Percentiles rank a stretch among this genome's conserved stretches.
Conservation (phyloP, 1,140 invertebrate species). For the Drosophila micromelanica region DNA sequence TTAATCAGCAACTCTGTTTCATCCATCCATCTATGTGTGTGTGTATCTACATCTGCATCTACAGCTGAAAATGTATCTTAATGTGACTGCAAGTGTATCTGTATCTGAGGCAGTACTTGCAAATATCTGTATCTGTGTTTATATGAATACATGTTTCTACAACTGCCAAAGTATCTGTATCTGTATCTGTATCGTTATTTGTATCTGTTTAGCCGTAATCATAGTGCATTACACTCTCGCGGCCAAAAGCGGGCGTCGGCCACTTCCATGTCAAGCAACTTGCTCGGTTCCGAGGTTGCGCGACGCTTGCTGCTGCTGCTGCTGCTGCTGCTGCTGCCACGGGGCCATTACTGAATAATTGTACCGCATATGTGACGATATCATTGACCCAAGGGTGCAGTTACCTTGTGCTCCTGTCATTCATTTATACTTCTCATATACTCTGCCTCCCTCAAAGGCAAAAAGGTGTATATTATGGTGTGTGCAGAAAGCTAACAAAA, state of each 20-base stretch:
- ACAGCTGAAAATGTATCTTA: not conserved
- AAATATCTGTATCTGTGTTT: not conserved
- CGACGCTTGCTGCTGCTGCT: not conserved
- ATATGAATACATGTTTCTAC: not conserved
- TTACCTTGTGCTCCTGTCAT: constrained; percentile 64
- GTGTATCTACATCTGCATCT: not conserved
- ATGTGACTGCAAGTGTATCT: not conserved
- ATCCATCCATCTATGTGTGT: not conserved
- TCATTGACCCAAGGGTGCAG: constrained; percentile 80
- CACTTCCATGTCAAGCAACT: constrained; percentile 76
- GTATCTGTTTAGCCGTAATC: constrained; percentile 37
- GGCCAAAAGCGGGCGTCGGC: constrained; percentile 32
- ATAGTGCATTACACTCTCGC: constrained; percentile 63
- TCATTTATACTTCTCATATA: not conserved
- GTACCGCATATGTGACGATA: constrained; percentile 36
- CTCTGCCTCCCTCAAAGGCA: not conserved
- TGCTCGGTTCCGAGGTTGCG: constrained; percentile 21
- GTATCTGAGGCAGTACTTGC: not conserved
- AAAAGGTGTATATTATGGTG: too few species aligned
- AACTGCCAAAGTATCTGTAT: not conserved
- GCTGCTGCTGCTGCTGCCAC: not conserved
- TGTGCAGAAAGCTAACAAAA: too few species aligned
- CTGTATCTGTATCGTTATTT: constrained; percentile 2
- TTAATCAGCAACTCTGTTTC: not conserved
- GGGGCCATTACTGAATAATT: constrained; percentile 23